phyloP scores from a whole-genome alignment of 2,113 vertebrate species.

The Neotragus pygmaeus region DNA sequence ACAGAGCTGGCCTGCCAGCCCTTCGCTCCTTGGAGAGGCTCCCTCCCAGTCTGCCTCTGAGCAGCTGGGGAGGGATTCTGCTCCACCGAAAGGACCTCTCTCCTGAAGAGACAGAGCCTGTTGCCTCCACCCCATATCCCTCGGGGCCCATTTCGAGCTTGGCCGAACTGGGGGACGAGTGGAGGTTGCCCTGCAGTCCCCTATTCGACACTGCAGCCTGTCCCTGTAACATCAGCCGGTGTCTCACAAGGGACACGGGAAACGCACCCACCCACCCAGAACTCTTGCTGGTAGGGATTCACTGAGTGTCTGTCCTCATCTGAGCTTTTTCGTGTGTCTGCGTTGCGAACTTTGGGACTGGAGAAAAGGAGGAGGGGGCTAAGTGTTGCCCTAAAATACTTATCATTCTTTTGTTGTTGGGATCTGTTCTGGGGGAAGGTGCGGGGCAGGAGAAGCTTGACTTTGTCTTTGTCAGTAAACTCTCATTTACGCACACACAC shows the following conservation, averaged over 20 bases:
- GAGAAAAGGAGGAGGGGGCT: neutral
- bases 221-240: neutral
- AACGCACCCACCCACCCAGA: conserved; percentile 24
- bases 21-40: neutral
- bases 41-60: neutral
- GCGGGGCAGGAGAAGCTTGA: conserved; percentile 14
- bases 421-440: conserved; percentile 38
- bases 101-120: neutral
- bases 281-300: conserved; percentile 59
- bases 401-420: conserved; percentile 31
- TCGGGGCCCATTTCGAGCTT: no score
- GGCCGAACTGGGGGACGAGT: neutral
- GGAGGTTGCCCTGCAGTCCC: neutral
- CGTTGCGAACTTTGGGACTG: conserved; percentile 15
- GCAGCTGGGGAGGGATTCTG: neutral
- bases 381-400: neutral
- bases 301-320: conserved; percentile 47
- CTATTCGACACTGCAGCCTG: neutral
- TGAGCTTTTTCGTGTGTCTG: neutral
- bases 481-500: conserved; percentile 69
- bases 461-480: conserved; percentile 71
- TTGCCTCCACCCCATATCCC: neutral
- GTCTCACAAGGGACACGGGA: neutral
- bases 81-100: neutral
- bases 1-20: neutral